A percentile compares a stretch with the other conserved stretches of the same genome.
phyloP scores from a whole-genome alignment of 2,888 invertebrate genomes.

The Thymelicus sylvestris region DNA sequence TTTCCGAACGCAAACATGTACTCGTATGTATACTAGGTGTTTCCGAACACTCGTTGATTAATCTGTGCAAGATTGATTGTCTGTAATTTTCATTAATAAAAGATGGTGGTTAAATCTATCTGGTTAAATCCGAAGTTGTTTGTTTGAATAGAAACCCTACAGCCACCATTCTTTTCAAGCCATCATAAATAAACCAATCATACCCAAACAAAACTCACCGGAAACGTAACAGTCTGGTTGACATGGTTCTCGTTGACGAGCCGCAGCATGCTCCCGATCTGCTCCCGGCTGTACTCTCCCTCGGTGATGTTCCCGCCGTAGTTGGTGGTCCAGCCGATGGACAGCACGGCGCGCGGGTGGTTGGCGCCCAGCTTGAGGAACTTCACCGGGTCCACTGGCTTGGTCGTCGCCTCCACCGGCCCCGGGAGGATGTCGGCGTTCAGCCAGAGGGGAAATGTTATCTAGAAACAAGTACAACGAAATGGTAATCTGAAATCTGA shows the following conservation, averaged over 20 bases:
- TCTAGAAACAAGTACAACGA: conserved; percentile 65
- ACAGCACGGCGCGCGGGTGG: conserved; percentile 88
- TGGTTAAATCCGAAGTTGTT: too few relatives aligned
- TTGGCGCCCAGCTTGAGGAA: conserved; percentile 86
- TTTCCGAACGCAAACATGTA: too few relatives aligned
- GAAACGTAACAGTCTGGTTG: conserved; percentile 91
- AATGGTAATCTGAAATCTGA: too few relatives aligned
- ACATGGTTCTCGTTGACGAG: conserved; percentile 81
- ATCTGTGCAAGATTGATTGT: too few relatives aligned
- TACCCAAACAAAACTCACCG: conserved; percentile 70
- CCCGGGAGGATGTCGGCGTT: conserved; percentile 94
- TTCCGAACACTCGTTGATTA: too few relatives aligned
- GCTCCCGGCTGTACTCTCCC: conserved; percentile 85
- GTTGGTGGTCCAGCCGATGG: conserved; percentile 94
- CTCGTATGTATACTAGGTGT: too few relatives aligned
- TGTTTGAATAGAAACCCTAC: too few relatives aligned
- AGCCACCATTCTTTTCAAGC: too few relatives aligned
- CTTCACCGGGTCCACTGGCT: conserved; percentile 86
- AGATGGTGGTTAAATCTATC: too few relatives aligned
- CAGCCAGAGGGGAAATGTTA: conserved; percentile 91
- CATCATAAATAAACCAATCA: neutral
- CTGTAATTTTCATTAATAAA: too few relatives aligned
- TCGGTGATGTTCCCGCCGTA: conserved; percentile 81
- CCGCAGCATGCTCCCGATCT: conserved; percentile 89
- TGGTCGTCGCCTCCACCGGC: conserved; percentile 85